A percentile compares a stretch with the other conserved stretches of the same genome.
Evolutionary conservation across 1,140 invertebrate genomes (phyloP).

Genomic region (Penaeus chinensis): DNA sequence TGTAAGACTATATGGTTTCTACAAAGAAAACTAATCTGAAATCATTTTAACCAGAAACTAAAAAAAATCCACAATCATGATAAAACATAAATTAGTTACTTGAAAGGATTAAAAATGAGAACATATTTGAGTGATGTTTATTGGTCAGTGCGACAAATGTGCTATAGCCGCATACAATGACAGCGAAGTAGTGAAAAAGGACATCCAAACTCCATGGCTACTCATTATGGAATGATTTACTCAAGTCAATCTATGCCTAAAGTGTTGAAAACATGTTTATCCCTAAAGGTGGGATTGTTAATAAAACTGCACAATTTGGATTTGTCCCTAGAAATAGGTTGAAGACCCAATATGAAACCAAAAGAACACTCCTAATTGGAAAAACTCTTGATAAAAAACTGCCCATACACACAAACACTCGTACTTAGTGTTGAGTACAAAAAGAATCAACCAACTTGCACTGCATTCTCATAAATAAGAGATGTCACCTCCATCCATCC

Average conservation of each 20-base stretch:
- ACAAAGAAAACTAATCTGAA: not conserved
- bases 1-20: no score
- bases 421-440: conserved; percentile 33
- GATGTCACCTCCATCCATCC: conserved; percentile 27
- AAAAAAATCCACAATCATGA: conserved; percentile 10
- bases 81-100: conserved; percentile 13
- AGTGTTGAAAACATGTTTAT: conserved; percentile 20
- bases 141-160: conserved; percentile 58
- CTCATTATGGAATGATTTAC: conserved; percentile 58
- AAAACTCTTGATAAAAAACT: no score
- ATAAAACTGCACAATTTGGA: not conserved
- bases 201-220: conserved; percentile 49
- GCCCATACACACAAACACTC: conserved; percentile 6
- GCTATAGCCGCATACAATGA: conserved; percentile 56
- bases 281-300: not conserved
- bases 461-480: conserved; percentile 42
- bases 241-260: conserved; percentile 36
- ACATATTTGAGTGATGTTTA: conserved; percentile 39
- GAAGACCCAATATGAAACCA: no score
- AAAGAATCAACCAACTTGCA: conserved; percentile 39
- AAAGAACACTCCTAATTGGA: no score
- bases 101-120: conserved; percentile 34
- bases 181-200: conserved; percentile 55
- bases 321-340: conserved; percentile 10
- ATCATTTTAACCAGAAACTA: not conserved